Conservation (phyloP, 2,113 vertebrate species). For the Oncorhynchus masou region DNA sequence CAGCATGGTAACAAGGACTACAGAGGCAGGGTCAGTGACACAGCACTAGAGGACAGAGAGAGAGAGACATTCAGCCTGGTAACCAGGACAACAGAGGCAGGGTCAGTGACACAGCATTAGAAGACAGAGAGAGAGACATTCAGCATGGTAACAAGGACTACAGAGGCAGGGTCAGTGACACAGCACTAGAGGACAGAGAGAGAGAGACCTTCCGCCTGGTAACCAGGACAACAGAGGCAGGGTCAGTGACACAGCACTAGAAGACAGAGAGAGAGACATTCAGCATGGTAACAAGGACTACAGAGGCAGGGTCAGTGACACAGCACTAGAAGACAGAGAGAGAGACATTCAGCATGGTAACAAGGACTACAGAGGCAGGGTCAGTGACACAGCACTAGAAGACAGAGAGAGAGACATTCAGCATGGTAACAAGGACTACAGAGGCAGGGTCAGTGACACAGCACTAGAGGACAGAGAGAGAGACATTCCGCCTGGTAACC, state of each 20-base stretch:
- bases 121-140: background rate
- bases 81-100: background rate
- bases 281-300: background rate
- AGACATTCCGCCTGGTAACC: background rate
- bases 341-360: background rate
- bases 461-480: slow-evolving; percentile 61
- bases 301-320: background rate
- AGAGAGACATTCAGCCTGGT: slow-evolving; percentile 1
- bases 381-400: background rate
- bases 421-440: background rate
- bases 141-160: background rate
- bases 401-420: background rate
- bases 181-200: background rate
- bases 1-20: background rate
- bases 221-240: background rate
- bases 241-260: background rate
- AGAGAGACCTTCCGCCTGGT: background rate
- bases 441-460: background rate
- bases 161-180: background rate
- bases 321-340: background rate
- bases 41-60: slow-evolving; percentile 12
- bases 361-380: background rate
- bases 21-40: background rate
- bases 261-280: background rate
- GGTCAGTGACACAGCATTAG: background rate